phyloP scores from a whole-genome alignment of 1,140 invertebrate genomes.

The Ruditapes philippinarum region DNA sequence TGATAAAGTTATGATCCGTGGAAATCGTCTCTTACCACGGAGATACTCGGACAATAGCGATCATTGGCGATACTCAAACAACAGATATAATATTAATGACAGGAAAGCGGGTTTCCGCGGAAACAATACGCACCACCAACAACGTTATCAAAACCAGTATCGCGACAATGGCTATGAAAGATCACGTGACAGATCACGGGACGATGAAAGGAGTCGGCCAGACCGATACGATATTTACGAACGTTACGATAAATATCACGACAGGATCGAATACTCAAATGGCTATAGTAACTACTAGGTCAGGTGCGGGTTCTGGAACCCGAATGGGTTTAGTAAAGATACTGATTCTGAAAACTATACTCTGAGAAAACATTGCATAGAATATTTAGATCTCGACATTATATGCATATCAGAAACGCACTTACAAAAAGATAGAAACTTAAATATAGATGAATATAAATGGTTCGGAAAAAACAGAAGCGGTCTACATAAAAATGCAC shows the following conservation, averaged over 20 bases:
- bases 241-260: too few relatives aligned
- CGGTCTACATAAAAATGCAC: constrained; percentile 26
- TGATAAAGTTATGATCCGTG: not conserved
- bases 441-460: constrained; percentile 37
- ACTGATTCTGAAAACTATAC: constrained; percentile 36
- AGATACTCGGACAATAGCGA: too few relatives aligned
- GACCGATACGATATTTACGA: too few relatives aligned
- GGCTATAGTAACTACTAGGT: not conserved
- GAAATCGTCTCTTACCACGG: not conserved
- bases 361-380: constrained; percentile 25
- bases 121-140: not conserved
- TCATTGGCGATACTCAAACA: not conserved
- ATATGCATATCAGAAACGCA: constrained; percentile 64
- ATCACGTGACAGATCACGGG: not conserved
- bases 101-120: not conserved
- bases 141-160: too few relatives aligned
- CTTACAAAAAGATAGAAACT: not conserved
- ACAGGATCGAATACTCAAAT: too few relatives aligned
- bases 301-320: constrained; percentile 60
- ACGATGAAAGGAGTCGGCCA: not conserved
- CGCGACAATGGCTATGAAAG: too few relatives aligned
- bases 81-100: not conserved
- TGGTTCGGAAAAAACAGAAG: constrained; percentile 61
- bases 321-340: constrained; percentile 40
- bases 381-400: constrained; percentile 49